phyloP scores from a whole-genome alignment of 2,888 invertebrate species.

The Choreutis nemorana region DNA sequence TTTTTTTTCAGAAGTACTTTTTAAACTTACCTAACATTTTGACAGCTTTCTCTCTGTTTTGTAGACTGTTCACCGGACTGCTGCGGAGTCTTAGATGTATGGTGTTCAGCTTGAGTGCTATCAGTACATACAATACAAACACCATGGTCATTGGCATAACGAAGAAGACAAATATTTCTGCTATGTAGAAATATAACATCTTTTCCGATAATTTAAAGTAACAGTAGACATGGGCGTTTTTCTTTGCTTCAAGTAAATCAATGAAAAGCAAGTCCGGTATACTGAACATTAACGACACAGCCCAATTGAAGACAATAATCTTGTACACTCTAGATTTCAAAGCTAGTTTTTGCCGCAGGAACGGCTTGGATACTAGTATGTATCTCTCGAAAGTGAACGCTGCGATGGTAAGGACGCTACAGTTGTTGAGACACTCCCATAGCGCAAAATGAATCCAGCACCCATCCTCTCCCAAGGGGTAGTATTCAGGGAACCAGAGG shows the following conservation, averaged over 20 bases:
- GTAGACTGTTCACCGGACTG: conserved; percentile 44
- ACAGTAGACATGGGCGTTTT: conserved; percentile 41
- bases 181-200: conserved; percentile 39
- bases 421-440: conserved; percentile 82
- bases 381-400: conserved; percentile 90
- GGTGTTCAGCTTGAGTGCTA: conserved; percentile 73
- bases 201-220: conserved; percentile 30
- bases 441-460: conserved; percentile 78
- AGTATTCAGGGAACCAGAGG: conserved; percentile 78
- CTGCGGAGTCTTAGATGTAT: conserved; percentile 61
- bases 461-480: conserved; percentile 78
- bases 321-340: conserved; percentile 81
- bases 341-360: conserved; percentile 79
- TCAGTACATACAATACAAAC: conserved; percentile 79
- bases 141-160: conserved; percentile 84
- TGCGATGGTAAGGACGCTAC: conserved; percentile 83
- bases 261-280: conserved; percentile 68
- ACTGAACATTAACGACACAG: conserved; percentile 74
- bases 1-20: conserved; percentile 5
- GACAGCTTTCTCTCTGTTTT: conserved; percentile 68
- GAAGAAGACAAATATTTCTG: conserved; percentile 82
- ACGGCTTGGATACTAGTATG: conserved; percentile 84
- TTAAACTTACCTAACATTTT: conserved; percentile 81
- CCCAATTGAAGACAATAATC: conserved; percentile 76
- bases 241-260: conserved; percentile 36